Evolutionary conservation across 2,888 invertebrate species (phyloP).

Genomic region (Agrotis exclamationis): DNA sequence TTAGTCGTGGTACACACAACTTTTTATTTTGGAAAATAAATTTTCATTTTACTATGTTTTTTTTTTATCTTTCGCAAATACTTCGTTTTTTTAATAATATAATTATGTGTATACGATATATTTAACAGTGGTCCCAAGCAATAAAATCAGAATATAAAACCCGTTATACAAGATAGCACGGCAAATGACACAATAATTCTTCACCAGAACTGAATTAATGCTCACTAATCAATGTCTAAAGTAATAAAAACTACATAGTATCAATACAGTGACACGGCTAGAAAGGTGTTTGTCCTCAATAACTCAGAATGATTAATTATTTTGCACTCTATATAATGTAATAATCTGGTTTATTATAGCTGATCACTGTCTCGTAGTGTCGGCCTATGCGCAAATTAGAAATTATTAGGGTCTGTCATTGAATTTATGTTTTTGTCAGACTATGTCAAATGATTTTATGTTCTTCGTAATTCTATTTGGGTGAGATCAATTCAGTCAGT

Average conservation of each 20-base stretch:
- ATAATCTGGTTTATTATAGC: conserved; percentile 52
- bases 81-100: too few species aligned
- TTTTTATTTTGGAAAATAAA: not conserved
- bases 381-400: conserved; percentile 67
- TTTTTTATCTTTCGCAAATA: not conserved
- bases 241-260: conserved; percentile 33
- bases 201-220: not conserved
- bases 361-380: conserved; percentile 53
- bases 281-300: conserved; percentile 46
- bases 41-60: not conserved
- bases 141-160: not conserved
- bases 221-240: conserved; percentile 21
- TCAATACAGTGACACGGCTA: conserved; percentile 20
- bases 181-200: conserved; percentile 30
- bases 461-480: conserved; percentile 1
- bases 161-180: conserved; percentile 3
- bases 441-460: conserved; percentile 9
- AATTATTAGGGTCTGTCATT: conserved; percentile 60
- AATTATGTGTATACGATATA: not conserved
- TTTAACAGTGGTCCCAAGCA: not conserved
- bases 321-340: conserved; percentile 44
- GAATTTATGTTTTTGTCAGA: conserved; percentile 41
- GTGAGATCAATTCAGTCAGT: not conserved
- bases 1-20: not conserved
- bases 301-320: conserved; percentile 46